Conservation (phyloP, 2,888 invertebrate species). For the Caenorhabditis becei region DNA sequence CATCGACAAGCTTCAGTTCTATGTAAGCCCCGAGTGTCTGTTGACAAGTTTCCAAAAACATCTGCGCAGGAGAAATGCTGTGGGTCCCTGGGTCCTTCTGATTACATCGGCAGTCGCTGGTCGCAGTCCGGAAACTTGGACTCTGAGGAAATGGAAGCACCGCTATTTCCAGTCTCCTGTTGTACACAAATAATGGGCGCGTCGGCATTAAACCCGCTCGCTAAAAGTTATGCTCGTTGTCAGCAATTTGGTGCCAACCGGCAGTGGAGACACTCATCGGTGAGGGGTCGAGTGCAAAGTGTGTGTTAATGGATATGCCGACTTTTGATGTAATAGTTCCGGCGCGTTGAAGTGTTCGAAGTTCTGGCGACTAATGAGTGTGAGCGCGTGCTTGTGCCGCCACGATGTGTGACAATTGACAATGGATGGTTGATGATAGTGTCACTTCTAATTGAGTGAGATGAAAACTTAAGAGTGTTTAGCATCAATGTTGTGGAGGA, state of each 20-base stretch:
- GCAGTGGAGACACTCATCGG: conserved; percentile 72
- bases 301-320: conserved; percentile 16
- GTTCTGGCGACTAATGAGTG: conserved; percentile 37
- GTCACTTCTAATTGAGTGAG: not conserved
- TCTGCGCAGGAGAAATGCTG: conserved; percentile 65
- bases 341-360: conserved; percentile 12
- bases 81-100: conserved; percentile 57
- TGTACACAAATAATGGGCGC: conserved; percentile 73
- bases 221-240: conserved; percentile 72
- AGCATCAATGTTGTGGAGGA: conserved; percentile 80
- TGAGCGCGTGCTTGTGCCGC: conserved; percentile 16
- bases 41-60: not conserved
- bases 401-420: conserved; percentile 37
- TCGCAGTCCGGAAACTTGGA: conserved; percentile 37
- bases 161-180: conserved; percentile 73
- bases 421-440: conserved; percentile 3
- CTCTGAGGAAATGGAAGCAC: conserved; percentile 57
- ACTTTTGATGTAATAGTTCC: conserved; percentile 45
- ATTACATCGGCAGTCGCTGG: conserved; percentile 68
- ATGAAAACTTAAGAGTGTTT: conserved; percentile 39
- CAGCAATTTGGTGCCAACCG: conserved; percentile 71
- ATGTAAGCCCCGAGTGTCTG: conserved; percentile 60
- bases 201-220: conserved; percentile 72
- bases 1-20: conserved; percentile 75
- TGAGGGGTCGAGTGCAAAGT: conserved; percentile 45